Conservation (phyloP, 2,888 invertebrate genomes). For the Tipula unca region DNA sequence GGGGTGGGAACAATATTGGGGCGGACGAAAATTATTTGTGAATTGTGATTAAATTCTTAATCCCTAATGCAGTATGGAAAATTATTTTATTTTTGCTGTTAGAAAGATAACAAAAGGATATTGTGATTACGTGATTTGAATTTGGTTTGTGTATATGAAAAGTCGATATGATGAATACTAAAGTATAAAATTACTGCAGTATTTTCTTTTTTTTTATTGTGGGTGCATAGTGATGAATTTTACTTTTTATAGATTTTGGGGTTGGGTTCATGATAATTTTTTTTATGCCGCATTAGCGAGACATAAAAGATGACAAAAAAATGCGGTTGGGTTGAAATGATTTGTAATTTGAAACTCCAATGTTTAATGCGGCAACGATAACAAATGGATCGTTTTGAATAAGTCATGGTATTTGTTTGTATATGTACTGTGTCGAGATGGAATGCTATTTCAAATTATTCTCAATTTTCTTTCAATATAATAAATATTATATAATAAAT, state of each 20-base stretch:
- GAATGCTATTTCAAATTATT: too few relatives aligned
- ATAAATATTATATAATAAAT: too few relatives aligned
- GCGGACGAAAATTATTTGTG: neutral
- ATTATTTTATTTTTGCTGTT: conserved; percentile 3
- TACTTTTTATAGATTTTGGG: neutral
- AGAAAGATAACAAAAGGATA: neutral
- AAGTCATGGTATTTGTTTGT: too few relatives aligned
- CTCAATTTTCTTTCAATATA: too few relatives aligned
- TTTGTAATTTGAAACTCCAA: too few relatives aligned
- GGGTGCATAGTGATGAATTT: neutral
- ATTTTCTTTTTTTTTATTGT: neutral
- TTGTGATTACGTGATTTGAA: conserved; percentile 14
- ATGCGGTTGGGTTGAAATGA: too few relatives aligned
- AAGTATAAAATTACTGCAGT: neutral
- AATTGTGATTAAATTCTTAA: conserved; percentile 14
- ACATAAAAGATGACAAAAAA: neutral
- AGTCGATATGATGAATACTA: conserved; percentile 4
- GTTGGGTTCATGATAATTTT: neutral
- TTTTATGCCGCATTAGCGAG: neutral
- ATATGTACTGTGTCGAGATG: too few relatives aligned
- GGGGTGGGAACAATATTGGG: neutral
- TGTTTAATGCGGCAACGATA: too few relatives aligned
- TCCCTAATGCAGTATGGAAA: neutral
- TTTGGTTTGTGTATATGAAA: neutral
- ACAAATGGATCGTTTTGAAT: too few relatives aligned